Evolutionary conservation across 1,140 invertebrate genomes (phyloP), one percentile per base, ranked within the genome.

Genomic region (Globodera ellingtonae): DNA sequence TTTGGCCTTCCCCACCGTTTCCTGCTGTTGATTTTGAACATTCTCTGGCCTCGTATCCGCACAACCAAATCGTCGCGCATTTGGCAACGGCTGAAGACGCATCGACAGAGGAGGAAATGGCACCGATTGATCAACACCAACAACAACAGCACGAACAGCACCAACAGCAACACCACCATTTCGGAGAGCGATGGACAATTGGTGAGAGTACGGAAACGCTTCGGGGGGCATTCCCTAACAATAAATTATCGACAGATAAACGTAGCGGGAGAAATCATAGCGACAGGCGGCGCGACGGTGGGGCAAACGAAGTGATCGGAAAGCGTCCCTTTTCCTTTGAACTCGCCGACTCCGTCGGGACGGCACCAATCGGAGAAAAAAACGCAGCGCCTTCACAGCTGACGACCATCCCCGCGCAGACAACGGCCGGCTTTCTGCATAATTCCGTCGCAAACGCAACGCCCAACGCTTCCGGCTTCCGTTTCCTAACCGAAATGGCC

Each of bases 401-500:
- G 5, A 24, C 46, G 67, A 6, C 35, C 5, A 35, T 70, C 9
- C 67, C 67, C 67, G 67, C 46, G 9, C 67, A 70, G 46, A 44
- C 67, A 65, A 65, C 59, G 59, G 13, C 59, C 59, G 67, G 24
- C 59, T 21, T 66, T 44, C 10, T 52, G 24, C 56, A 56, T 6
- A 67, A 3, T 9, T 21, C 62, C 24, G 69, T 35, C 35, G 44
- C 62, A 48, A 75, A 56, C n/a, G 46, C 15, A 8, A 13, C 75
- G 24, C 21, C 62, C n/a, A 62, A 62, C 21, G 48, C 75, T n/a
- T 65, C 75, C 47, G 69, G 75, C 18, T 77, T 77, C 48, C 75
- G 75, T 77, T 77, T 77, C 13, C 3, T 77, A 35, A 62, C 75
- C 46, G 75, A 77, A 65, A 62, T 77, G 52, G 75, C 75, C 4